A percentile compares a stretch with the other conserved stretches of the same genome.
These are phyloP conservation scores for Equus przewalskii DNA, from an alignment of 2,113 vertebrate species.

Conservation along the genomic window DNA sequence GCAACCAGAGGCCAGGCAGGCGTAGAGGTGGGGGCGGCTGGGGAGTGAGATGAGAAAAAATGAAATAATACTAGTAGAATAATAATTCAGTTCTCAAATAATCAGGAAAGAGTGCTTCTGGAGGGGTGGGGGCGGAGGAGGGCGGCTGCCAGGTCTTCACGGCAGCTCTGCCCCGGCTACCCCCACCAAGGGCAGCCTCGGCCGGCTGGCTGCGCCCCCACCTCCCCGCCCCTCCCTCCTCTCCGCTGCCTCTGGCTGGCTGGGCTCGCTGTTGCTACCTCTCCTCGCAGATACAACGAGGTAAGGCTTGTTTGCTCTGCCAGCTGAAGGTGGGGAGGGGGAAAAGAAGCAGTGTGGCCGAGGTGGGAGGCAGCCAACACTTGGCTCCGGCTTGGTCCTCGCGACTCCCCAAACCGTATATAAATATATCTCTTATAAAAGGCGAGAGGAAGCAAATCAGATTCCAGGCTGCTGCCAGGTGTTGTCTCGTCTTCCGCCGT, in stretches of 20 bases:
- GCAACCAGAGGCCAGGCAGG: constrained; percentile 80
- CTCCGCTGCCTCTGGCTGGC: constrained; percentile 54
- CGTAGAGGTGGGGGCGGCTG: constrained; percentile 68
- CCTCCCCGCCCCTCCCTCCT: constrained; percentile 64
- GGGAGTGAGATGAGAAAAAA: constrained; percentile 40
- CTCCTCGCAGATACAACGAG: constrained; percentile 65
- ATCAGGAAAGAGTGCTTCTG: constrained; percentile 57
- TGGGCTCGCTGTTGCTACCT: constrained; percentile 65
- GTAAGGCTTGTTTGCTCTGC: constrained; percentile 69
- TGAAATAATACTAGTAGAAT: constrained; percentile 64
- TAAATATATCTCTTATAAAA: constrained; percentile 69
- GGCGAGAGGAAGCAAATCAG: constrained; percentile 72
- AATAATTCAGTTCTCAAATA: constrained; percentile 49
- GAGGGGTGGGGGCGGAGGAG: constrained; percentile 32
- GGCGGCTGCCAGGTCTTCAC: constrained; percentile 62
- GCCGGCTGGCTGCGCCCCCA: constrained; percentile 3
- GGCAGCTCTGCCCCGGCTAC: constrained; percentile 61
- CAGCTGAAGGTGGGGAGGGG: constrained; percentile 63
- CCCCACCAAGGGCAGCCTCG: constrained; percentile 68
- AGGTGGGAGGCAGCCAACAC: constrained; percentile 58
- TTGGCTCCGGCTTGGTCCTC: constrained; percentile 69
- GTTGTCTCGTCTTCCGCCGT: constrained; percentile 76
- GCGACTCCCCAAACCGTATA: constrained; percentile 60
- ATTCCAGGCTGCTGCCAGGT: constrained; percentile 78
- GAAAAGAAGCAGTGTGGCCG: constrained; percentile 28